phyloP scores from a whole-genome alignment of 2,888 invertebrate species.

The Agonopterix heracliana region DNA sequence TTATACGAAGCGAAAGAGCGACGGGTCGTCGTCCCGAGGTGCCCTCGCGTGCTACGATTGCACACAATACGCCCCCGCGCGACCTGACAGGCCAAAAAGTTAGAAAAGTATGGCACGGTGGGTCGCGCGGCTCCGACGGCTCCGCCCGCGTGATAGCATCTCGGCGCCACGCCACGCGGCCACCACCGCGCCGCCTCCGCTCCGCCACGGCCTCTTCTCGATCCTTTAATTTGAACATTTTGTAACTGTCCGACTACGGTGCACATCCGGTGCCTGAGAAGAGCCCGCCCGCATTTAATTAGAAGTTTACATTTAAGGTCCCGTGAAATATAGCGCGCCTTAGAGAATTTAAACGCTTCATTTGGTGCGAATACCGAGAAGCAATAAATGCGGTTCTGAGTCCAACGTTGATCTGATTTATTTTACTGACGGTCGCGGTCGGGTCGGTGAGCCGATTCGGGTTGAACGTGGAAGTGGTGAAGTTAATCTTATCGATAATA shows the following conservation, averaged over 20 bases:
- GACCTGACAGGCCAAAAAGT: conserved; percentile 65
- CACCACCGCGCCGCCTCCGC: conserved; percentile 21
- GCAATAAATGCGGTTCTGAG: conserved; percentile 52
- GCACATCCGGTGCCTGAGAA: conserved; percentile 40
- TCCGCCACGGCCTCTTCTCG: conserved; percentile 20
- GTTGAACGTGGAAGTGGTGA: conserved; percentile 30
- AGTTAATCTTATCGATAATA: conserved; percentile 44
- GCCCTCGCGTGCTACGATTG: conserved; percentile 69
- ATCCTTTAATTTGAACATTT: conserved; percentile 25
- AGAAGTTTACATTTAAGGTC: conserved; percentile 53
- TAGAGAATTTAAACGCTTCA: conserved; percentile 47
- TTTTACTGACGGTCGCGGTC: conserved; percentile 46
- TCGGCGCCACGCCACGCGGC: conserved; percentile 36
- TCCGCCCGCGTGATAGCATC: conserved; percentile 35
- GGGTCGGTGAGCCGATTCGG: conserved; percentile 18
- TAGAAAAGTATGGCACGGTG: conserved; percentile 64
- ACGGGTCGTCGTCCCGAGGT: conserved; percentile 60
- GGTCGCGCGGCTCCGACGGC: conserved; percentile 27
- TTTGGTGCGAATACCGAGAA: conserved; percentile 52
- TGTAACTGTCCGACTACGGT: conserved; percentile 17
- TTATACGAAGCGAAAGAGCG: conserved; percentile 48
- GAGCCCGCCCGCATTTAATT: conserved; percentile 57
- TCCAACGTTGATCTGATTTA: conserved; percentile 51
- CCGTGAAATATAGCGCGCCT: conserved; percentile 62
- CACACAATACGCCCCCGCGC: conserved; percentile 66